A percentile compares a stretch with the other conserved stretches of the same genome.
phyloP scores from a whole-genome alignment of 2,888 invertebrate species.

The Galerucella calmariensis region DNA sequence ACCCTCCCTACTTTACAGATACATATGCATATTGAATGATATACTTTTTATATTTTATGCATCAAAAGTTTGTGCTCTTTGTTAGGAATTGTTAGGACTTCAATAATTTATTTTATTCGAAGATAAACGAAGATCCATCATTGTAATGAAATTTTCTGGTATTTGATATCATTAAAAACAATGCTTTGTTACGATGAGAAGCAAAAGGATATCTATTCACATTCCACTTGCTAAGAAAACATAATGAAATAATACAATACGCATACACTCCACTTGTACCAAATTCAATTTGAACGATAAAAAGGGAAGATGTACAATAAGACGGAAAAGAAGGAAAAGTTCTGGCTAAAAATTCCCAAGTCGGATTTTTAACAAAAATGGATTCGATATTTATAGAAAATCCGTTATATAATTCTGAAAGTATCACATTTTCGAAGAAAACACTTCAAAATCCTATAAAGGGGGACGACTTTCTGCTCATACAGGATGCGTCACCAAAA shows the following conservation, averaged over 20 bases:
- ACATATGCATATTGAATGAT: too few species aligned
- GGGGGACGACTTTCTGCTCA: too few species aligned
- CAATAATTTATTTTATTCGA: too few species aligned
- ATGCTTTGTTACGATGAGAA: background rate
- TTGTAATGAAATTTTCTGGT: background rate
- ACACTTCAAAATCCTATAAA: too few species aligned
- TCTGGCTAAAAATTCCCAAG: background rate
- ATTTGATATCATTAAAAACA: background rate
- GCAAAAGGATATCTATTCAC: background rate
- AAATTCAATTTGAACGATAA: constrained; percentile 7
- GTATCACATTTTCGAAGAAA: too few species aligned
- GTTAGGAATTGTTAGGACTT: too few species aligned
- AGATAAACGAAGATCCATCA: too few species aligned
- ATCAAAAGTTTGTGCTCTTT: too few species aligned
- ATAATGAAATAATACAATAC: constrained; percentile 13
- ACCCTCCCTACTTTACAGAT: too few species aligned
- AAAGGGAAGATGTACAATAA: constrained; percentile 2
- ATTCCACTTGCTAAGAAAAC: background rate
- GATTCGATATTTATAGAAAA: background rate
- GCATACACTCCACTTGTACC: constrained; percentile 6
- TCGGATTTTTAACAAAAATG: constrained; percentile 6
- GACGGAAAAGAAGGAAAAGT: background rate
- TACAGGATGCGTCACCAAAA: too few species aligned
- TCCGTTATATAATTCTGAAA: too few species aligned
- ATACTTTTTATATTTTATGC: too few species aligned